Evolutionary conservation across 2,888 invertebrate species (phyloP).

Genomic region (Helobdella robusta): DNA sequence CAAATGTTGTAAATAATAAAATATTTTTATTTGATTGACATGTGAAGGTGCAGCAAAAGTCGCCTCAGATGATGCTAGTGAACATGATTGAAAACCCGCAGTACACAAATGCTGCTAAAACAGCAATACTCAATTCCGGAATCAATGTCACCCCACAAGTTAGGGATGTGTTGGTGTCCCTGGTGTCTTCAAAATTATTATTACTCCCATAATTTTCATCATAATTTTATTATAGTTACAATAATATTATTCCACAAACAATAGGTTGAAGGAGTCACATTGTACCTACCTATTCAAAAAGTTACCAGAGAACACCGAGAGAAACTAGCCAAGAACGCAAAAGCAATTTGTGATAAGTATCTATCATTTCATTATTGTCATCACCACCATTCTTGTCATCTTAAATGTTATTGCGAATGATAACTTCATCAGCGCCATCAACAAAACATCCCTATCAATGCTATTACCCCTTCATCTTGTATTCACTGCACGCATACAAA

Average conservation of each 20-base stretch:
- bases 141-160: conserved; percentile 80
- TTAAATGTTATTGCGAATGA: no score
- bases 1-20: not conserved
- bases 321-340: conserved; percentile 75
- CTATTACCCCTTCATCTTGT: no score
- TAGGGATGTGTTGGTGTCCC: not conserved
- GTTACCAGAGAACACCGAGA: conserved; percentile 88
- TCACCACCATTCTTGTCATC: no score
- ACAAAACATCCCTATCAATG: no score
- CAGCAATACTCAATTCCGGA: conserved; percentile 68
- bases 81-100: conserved; percentile 74
- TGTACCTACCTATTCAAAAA: conserved; percentile 79
- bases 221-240: not conserved
- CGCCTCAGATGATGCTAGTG: conserved; percentile 73
- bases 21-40: not conserved
- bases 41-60: conserved; percentile 61
- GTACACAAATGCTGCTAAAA: conserved; percentile 67
- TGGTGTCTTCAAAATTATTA: not conserved
- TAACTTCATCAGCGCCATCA: no score
- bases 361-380: not conserved
- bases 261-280: conserved; percentile 75
- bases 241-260: no score
- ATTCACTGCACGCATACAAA: no score
- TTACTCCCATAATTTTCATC: not conserved
- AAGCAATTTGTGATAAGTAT: conserved; percentile 63